A percentile compares a stretch with the other conserved stretches of the same genome.
Conservation (phyloP, 2,888 invertebrate species). For the Ectropis crepuscularia region DNA sequence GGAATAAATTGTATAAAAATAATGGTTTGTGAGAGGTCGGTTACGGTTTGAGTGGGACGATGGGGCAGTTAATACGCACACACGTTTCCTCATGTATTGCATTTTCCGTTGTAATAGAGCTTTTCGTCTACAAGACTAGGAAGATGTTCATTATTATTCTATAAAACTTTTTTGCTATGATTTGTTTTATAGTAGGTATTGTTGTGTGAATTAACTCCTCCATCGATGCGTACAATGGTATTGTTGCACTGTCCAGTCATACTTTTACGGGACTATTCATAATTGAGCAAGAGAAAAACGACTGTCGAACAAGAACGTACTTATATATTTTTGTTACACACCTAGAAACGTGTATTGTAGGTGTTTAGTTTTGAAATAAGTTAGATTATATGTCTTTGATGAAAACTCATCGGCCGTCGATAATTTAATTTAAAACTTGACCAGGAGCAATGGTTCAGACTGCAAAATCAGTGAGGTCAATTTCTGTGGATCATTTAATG, state of each 20-base stretch:
- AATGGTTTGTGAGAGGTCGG: conserved; percentile 58
- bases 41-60: conserved; percentile 47
- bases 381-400: too few relatives aligned
- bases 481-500: too few relatives aligned
- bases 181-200: conserved; percentile 1
- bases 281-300: conserved; percentile 19
- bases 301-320: too few relatives aligned
- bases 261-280: conserved; percentile 38
- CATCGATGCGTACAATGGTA: conserved; percentile 46
- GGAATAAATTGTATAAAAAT: conserved; percentile 55
- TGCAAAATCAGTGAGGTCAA: too few relatives aligned
- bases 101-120: neutral
- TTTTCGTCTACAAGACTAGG: conserved; percentile 1
- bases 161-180: neutral
- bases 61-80: conserved; percentile 36
- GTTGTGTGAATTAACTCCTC: conserved; percentile 42
- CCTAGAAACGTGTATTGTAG: too few relatives aligned
- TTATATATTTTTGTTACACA: too few relatives aligned
- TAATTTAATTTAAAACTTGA: too few relatives aligned
- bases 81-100: conserved; percentile 3
- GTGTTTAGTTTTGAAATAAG: too few relatives aligned
- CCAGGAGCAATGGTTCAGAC: too few relatives aligned
- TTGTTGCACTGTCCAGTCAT: conserved; percentile 53
- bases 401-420: too few relatives aligned
- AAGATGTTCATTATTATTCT: neutral